A percentile compares a stretch with the other conserved stretches of the same genome.
Evolutionary conservation across 2,113 vertebrate genomes (phyloP).

Genomic region (Grammomys dolichurus): DNA sequence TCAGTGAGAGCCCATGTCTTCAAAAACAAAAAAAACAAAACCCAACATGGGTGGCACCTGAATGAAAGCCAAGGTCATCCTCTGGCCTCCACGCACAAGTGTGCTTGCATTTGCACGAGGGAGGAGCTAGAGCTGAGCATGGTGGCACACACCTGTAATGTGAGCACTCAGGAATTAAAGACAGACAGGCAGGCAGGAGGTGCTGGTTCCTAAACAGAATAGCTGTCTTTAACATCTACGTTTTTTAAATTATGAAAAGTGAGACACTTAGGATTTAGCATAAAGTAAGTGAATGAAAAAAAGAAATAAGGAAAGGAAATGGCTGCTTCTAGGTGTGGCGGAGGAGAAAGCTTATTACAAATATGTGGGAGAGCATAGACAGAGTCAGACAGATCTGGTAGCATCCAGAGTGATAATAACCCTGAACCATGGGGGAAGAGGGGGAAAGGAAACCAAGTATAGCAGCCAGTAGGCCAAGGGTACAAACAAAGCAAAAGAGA

Average conservation of each 20-base stretch:
- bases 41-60: neutral
- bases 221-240: conserved; percentile 4
- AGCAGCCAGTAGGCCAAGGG: neutral
- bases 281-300: neutral
- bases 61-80: neutral
- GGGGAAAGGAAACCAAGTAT: neutral
- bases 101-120: neutral
- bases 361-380: neutral
- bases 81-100: neutral
- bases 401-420: neutral
- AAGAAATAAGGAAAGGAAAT: neutral
- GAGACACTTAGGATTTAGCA: conserved; percentile 23
- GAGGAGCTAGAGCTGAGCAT: neutral
- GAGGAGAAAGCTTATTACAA: neutral
- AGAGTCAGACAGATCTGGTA: neutral
- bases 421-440: neutral
- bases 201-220: neutral
- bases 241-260: conserved; percentile 57
- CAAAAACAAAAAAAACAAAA: neutral
- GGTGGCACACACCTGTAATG: neutral
- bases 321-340: neutral
- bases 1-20: neutral
- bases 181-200: neutral
- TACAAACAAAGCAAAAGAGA: neutral
- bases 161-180: neutral